Percentiles rank a stretch among this genome's conserved stretches.
These are phyloP conservation scores for Sorex maritimensis DNA, from an alignment of 2,797 vertebrate species.

Conservation along the genomic window DNA sequence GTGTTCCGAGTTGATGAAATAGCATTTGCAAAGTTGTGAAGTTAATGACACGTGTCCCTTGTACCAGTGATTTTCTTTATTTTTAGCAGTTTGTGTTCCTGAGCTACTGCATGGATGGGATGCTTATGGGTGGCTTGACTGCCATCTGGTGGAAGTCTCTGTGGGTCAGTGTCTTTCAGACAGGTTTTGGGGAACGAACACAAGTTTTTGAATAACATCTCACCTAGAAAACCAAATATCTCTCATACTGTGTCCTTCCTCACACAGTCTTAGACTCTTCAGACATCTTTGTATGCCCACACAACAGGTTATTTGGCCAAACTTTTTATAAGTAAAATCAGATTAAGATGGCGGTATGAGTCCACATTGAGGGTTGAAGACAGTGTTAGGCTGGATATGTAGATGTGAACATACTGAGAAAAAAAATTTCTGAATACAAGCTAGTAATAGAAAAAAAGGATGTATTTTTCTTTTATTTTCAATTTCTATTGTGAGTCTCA, in stretches of 20 bases:
- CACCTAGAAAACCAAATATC: background rate
- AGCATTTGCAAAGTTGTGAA: background rate
- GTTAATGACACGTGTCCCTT: background rate
- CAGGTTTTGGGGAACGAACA: background rate
- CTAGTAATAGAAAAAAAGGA: slow-evolving; percentile 40
- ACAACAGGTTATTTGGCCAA: background rate
- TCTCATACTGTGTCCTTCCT: background rate
- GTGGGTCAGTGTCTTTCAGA: slow-evolving; percentile 29
- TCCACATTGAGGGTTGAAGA: background rate
- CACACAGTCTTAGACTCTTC: background rate
- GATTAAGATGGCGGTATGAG: background rate
- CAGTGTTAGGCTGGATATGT: background rate
- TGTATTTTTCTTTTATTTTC: slow-evolving; percentile 38
- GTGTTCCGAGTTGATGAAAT: slow-evolving; percentile 15
- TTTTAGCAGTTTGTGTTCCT: background rate
- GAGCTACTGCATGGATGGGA: slow-evolving; percentile 19
- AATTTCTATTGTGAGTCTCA: slow-evolving; percentile 53
- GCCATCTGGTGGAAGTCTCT: slow-evolving; percentile 79
- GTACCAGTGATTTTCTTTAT: background rate
- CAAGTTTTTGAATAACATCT: slow-evolving; percentile 53
- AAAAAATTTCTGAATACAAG: background rate
- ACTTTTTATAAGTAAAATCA: background rate
- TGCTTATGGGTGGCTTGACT: slow-evolving; percentile 53
- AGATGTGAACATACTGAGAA: background rate
- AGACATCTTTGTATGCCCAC: background rate